Base-by-base conservation (phyloP, 1,140 invertebrate species). In the Micrasema longulum region DNA sequence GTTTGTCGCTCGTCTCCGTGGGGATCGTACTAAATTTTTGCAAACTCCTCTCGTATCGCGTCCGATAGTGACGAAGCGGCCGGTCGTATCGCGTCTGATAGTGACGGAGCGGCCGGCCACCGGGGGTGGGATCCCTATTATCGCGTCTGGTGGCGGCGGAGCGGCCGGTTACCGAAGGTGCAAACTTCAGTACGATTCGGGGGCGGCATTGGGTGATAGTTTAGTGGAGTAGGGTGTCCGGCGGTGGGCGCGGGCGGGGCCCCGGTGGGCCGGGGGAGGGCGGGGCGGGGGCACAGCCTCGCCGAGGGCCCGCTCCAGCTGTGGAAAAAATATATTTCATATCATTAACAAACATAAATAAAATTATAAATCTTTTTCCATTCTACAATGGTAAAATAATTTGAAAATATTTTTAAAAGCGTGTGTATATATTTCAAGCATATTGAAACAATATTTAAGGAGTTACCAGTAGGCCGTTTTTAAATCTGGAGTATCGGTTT, bases 21-120 rank as follows among this genome's bases (percentile, higher is more conserved):
- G 26, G 23, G 36, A 63, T 71, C 69, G 62, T 74, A 71, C 50
- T 74, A 41, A 69, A 73, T 65, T 52, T 73, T 73, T 69, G 72
- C 72, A 73, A 45, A 45, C 52, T 69, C 31, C 53, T 63, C 14
- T 43, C 1, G 23, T 31, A 11, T 26, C 3, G 23, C 14, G 41
- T 14, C 10, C 20, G 41, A 26, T 45, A n/a, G 38, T 26, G 23
- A n/a, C 31, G 45, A 26, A n/a, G 53, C 2, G 12, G 26, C 41
- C 3, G 43, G 62, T 22, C 0, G 9, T 12, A 41, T 16, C 31
- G 38, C 20, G 20, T 20, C 36, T 66, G 55, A 1, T 31, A 57
- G 31, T 38, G 57, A 14, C 26, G 36, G 63, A 16, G 72, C 2
- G 26, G 26, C 26, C 26, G 26, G 26, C 7, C 7, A 7, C 7